Conservation (phyloP, 1,140 invertebrate species). For the Zaprionus ornatus region DNA sequence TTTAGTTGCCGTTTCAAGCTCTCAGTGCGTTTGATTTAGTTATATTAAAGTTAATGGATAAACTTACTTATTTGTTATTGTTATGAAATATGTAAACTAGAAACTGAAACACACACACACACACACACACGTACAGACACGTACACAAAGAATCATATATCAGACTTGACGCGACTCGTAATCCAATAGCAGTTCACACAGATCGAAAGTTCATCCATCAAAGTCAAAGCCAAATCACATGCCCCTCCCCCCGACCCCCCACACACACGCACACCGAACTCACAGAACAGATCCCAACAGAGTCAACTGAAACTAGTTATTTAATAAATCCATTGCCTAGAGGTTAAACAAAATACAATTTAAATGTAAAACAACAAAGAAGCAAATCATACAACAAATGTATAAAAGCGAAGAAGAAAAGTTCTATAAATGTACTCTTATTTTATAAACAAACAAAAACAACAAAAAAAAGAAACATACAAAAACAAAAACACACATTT, state of each 20-base stretch:
- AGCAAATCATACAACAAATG: conserved; percentile 40
- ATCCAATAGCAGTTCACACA: conserved; percentile 1
- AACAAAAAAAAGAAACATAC: too few relatives aligned
- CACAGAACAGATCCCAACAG: conserved; percentile 28
- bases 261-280: conserved; percentile 34
- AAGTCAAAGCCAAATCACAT: conserved; percentile 69
- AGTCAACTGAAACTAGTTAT: conserved; percentile 65
- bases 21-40: conserved; percentile 63
- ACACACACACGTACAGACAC: conserved; percentile 24
- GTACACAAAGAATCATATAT: conserved; percentile 50
- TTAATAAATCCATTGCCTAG: conserved; percentile 59
- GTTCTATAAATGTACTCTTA: conserved; percentile 66
- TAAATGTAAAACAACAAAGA: conserved; percentile 54
- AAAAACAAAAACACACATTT: conserved; percentile 46
- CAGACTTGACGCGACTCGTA: conserved; percentile 45
- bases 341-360: conserved; percentile 58
- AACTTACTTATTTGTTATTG: conserved; percentile 79
- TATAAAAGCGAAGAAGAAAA: conserved; percentile 48
- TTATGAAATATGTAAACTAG: conserved; percentile 67
- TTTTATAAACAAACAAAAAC: conserved; percentile 63
- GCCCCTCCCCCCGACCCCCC: conserved; percentile 13
- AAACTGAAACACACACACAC: conserved; percentile 23
- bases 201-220: conserved; percentile 46
- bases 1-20: conserved; percentile 54
- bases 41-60: conserved; percentile 70